Conservation (phyloP, 2,113 vertebrate genomes). For the Pipa parva region DNA sequence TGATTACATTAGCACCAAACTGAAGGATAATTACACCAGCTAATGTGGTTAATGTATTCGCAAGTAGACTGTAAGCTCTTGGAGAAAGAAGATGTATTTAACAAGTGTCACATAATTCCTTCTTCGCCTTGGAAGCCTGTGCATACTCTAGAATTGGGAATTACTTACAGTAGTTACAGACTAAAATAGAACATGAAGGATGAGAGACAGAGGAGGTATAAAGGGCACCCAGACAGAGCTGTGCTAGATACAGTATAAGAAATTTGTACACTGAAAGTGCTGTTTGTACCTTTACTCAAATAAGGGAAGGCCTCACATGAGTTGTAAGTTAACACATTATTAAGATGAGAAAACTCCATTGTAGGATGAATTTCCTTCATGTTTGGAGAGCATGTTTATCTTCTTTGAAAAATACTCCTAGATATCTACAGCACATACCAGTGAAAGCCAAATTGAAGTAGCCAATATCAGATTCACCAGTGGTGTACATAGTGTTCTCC, state of each 20-base stretch:
- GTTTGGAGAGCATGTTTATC: background rate
- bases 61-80: background rate
- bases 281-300: background rate
- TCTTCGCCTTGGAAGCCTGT: background rate
- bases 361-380: background rate
- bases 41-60: background rate
- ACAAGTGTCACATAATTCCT: background rate
- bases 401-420: background rate
- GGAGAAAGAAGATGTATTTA: background rate
- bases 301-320: background rate
- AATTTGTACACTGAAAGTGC: background rate
- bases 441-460: background rate
- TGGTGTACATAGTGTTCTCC: background rate
- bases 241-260: background rate
- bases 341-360: background rate
- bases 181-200: background rate
- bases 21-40: background rate
- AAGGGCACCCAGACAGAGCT: background rate
- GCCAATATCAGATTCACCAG: background rate
- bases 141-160: background rate
- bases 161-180: background rate
- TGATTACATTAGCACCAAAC: background rate
- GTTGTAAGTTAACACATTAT: background rate
- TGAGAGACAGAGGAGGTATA: background rate
- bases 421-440: background rate